These are phyloP conservation scores for Papilio glaucus DNA, from an alignment of 1,140 invertebrate species.

Conservation along the genomic window DNA sequence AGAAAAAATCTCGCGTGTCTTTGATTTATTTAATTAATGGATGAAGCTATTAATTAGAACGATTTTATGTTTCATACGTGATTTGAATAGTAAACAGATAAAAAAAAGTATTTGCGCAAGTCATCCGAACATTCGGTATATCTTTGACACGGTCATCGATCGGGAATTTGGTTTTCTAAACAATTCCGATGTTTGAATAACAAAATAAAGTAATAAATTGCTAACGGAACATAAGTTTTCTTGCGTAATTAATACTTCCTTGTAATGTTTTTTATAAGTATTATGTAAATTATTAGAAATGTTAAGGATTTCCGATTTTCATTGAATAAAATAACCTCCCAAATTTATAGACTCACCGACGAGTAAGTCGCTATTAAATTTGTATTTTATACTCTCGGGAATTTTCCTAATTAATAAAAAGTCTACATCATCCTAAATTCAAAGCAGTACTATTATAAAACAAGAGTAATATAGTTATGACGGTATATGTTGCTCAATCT, in stretches of 20 bases:
- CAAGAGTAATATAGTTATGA: slow-evolving; percentile 31
- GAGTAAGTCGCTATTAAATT: too few relatives aligned
- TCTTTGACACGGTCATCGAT: slow-evolving; percentile 2
- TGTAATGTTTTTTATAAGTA: slow-evolving; percentile 28
- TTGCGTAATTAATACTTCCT: slow-evolving; percentile 26
- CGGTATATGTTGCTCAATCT: slow-evolving; percentile 18
- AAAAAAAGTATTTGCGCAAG: slow-evolving; percentile 27
- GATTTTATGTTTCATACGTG: slow-evolving; percentile 23
- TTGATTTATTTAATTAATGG: slow-evolving; percentile 38
- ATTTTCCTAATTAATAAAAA: not conserved
- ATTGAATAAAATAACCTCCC: too few relatives aligned
- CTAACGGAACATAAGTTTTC: slow-evolving; percentile 16
- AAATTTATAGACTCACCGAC: too few relatives aligned
- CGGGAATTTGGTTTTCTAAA: slow-evolving; percentile 28
- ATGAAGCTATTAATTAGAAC: slow-evolving; percentile 33
- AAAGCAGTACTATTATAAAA: not conserved
- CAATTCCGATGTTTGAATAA: slow-evolving; percentile 24
- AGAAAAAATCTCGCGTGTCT: slow-evolving; percentile 19
- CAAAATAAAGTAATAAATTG: slow-evolving; percentile 32
- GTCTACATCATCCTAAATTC: not conserved
- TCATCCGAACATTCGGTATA: not conserved
- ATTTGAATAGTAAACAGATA: not conserved
- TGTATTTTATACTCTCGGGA: too few relatives aligned
- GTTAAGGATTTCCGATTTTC: too few relatives aligned
- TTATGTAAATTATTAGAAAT: slow-evolving; percentile 32